A percentile compares a stretch with the other conserved stretches of the same genome.
Conservation (phyloP, 30 jellyfish, hydroid and myxozoan genomes). For the Hydractinia echinata region DNA sequence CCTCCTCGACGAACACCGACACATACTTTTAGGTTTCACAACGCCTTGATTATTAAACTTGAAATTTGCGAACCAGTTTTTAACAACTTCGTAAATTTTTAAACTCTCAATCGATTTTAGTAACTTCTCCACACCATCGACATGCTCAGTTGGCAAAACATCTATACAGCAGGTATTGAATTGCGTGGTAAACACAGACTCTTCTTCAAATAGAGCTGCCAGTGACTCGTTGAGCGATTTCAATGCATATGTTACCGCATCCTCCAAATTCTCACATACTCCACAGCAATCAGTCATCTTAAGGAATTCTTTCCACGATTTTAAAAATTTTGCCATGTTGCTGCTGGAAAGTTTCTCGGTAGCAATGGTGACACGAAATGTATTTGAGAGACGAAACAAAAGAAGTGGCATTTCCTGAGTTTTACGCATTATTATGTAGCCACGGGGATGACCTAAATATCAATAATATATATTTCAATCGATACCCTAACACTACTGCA, state of each 20-base stretch:
- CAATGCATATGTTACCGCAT: background rate
- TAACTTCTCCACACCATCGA: background rate
- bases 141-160: background rate
- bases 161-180: conserved; percentile 10
- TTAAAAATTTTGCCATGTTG: conserved; percentile 39
- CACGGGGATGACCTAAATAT: conserved; percentile 60
- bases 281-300: conserved; percentile 6
- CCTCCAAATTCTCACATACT: conserved; percentile 1
- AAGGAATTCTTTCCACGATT: conserved; percentile 47
- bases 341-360: conserved; percentile 15
- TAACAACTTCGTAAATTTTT: conserved; percentile 3
- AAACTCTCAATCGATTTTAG: conserved; percentile 13
- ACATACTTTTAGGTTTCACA: background rate
- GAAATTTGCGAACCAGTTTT: conserved; percentile 6
- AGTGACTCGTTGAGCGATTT: conserved; percentile 10
- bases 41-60: background rate
- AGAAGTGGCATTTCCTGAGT: conserved; percentile 63
- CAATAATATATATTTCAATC: too few species aligned
- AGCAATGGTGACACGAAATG: conserved; percentile 61
- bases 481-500: too few species aligned
- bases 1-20: conserved; percentile 30
- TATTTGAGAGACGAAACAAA: conserved; percentile 48
- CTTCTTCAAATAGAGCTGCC: conserved; percentile 7
- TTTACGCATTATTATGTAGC: conserved; percentile 45
- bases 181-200: conserved; percentile 16